A percentile compares a stretch with the other conserved stretches of the same genome.
Conservation (phyloP, 1,140 invertebrate species). For the Pogonomyrmex californicus region DNA sequence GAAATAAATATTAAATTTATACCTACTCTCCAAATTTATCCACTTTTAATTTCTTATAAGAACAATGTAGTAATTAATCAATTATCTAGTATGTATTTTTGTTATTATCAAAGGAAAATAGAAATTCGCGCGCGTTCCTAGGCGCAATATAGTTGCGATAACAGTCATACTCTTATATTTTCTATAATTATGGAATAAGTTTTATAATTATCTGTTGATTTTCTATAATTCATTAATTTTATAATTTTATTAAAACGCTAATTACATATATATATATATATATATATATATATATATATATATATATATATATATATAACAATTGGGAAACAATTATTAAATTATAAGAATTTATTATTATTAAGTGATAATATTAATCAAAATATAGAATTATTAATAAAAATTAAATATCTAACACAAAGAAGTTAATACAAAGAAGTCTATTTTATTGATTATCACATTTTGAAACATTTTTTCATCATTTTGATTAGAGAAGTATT, state of each 20-base stretch:
- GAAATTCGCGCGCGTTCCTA: not conserved
- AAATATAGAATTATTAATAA: no score
- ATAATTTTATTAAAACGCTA: not conserved
- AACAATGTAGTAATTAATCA: not conserved
- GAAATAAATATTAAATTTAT: constrained; percentile 55
- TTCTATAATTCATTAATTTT: not conserved
- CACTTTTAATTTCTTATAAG: not conserved
- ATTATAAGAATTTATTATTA: no score
- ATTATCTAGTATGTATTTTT: not conserved
- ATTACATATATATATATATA: no score
- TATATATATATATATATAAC: no score
- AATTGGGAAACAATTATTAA: no score
- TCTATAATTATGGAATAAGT: not conserved
- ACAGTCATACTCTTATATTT: not conserved
- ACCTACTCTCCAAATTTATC: not conserved
- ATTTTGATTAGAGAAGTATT: not conserved
- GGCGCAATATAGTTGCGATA: not conserved
- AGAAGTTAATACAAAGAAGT: not conserved
- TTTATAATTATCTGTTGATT: constrained; percentile 3
- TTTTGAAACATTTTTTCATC: not conserved
- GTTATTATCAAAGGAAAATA: not conserved
- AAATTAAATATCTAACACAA: no score
- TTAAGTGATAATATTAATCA: no score
- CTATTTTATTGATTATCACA: not conserved
- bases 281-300: no score